A percentile compares a stretch with the other conserved stretches of the same genome.
Conservation (phyloP, 2,888 invertebrate genomes). For the Chironomus tentans region DNA sequence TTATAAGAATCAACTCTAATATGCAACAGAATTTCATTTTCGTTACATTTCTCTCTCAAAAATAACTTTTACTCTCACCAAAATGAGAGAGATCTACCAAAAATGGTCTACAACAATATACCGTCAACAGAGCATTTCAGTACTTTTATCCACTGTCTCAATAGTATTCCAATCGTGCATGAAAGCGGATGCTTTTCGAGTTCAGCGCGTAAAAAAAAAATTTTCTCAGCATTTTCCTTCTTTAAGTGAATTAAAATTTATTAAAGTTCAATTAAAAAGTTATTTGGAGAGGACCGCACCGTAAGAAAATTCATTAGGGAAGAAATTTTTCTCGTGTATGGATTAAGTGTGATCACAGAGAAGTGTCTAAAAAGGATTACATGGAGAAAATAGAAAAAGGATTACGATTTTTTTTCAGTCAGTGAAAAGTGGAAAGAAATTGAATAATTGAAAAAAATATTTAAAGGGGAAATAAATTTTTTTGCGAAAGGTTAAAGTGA, state of each 20-base stretch:
- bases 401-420: background rate
- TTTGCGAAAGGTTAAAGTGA: too few relatives aligned
- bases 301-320: background rate
- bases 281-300: background rate
- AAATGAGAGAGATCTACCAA: background rate
- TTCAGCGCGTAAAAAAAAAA: background rate
- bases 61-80: background rate
- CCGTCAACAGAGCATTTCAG: background rate
- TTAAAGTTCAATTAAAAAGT: slow-evolving; percentile 3
- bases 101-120: background rate
- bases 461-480: too few relatives aligned
- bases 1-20: background rate
- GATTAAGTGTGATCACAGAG: background rate
- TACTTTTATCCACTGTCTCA: background rate
- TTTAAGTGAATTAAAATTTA: background rate
- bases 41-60: background rate
- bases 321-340: too few relatives aligned
- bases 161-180: background rate
- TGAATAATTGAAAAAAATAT: background rate
- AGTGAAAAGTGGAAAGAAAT: slow-evolving; percentile 5
- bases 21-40: background rate
- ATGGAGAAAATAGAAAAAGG: background rate
- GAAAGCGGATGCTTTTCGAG: background rate
- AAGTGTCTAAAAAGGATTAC: background rate
- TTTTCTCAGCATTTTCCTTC: background rate